phyloP scores from a whole-genome alignment of 2,888 invertebrate genomes.

The Andrena chrysosceles region DNA sequence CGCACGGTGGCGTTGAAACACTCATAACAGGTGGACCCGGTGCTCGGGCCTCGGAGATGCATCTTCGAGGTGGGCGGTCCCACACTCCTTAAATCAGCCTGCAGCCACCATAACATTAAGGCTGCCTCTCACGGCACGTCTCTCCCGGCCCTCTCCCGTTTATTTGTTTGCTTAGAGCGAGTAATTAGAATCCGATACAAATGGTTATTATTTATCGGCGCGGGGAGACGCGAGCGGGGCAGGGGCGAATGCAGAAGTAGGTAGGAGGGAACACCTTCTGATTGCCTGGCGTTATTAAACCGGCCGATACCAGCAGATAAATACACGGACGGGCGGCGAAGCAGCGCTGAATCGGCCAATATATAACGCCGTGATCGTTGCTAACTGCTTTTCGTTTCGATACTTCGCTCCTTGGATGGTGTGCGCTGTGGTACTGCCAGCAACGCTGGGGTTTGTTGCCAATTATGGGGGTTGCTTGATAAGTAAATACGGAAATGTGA shows the following conservation, averaged over 20 bases:
- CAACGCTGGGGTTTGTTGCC: neutral
- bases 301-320: slow-evolving; percentile 75
- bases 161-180: slow-evolving; percentile 84
- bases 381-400: slow-evolving; percentile 50
- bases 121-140: slow-evolving; percentile 68
- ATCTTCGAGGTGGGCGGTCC: slow-evolving; percentile 84
- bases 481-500: neutral
- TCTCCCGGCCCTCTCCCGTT: slow-evolving; percentile 66
- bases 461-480: neutral
- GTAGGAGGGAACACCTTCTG: slow-evolving; percentile 69
- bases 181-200: slow-evolving; percentile 85
- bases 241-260: slow-evolving; percentile 41
- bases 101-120: slow-evolving; percentile 80
- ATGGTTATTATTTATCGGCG: slow-evolving; percentile 82
- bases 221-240: slow-evolving; percentile 32
- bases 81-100: slow-evolving; percentile 84
- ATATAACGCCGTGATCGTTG: slow-evolving; percentile 58
- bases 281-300: slow-evolving; percentile 82
- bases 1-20: slow-evolving; percentile 77
- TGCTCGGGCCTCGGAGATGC: slow-evolving; percentile 71
- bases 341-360: slow-evolving; percentile 51
- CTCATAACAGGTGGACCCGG: slow-evolving; percentile 77
- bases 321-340: slow-evolving; percentile 66
- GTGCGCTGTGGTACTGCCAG: neutral
- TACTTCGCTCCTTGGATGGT: slow-evolving; percentile 23